phyloP scores from a whole-genome alignment of 2,797 vertebrate genomes.

The Eurystomus glaucurus region DNA sequence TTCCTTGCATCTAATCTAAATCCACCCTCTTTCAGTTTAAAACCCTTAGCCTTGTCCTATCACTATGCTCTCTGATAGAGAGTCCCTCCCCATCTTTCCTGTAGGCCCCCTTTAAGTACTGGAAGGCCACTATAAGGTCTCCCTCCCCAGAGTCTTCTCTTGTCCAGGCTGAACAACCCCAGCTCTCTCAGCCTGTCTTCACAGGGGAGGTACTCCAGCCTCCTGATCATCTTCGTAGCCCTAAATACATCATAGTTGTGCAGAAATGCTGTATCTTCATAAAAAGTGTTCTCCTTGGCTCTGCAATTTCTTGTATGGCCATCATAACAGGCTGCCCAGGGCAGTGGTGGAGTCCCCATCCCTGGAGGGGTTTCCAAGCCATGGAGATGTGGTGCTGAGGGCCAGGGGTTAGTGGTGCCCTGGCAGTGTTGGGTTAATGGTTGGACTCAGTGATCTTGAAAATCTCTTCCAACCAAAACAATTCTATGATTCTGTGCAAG shows the following conservation, averaged over 20 bases:
- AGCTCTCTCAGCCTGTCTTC: background rate
- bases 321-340: background rate
- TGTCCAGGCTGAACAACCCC: background rate
- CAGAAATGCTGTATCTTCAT: background rate
- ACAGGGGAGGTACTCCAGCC: background rate
- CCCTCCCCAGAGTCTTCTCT: background rate
- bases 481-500: background rate
- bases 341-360: background rate
- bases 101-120: background rate
- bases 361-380: background rate
- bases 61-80: background rate
- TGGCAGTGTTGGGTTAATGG: background rate
- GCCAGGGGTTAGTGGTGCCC: background rate
- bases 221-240: background rate
- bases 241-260: background rate
- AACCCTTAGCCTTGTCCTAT: background rate
- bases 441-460: background rate
- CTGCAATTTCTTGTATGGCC: background rate
- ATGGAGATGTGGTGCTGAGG: background rate
- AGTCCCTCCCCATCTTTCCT: background rate
- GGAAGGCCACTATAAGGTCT: background rate
- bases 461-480: background rate
- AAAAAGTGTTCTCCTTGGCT: background rate
- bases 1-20: background rate
- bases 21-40: background rate